These are phyloP conservation scores for Pipa parva DNA, from an alignment of 2,113 vertebrate genomes.

Conservation along the genomic window DNA sequence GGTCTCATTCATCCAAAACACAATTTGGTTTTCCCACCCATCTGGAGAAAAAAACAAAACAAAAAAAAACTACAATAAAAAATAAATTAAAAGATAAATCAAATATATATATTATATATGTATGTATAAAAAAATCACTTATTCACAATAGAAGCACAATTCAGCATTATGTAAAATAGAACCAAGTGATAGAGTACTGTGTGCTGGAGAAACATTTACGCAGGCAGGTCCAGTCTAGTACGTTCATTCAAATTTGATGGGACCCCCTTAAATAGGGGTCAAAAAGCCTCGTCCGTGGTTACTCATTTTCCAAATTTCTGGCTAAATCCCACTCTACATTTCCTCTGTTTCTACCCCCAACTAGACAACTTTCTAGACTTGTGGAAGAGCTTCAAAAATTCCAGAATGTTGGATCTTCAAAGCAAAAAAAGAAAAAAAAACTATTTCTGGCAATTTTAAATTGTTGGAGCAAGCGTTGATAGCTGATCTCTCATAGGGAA, in stretches of 20 bases:
- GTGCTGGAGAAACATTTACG: not conserved
- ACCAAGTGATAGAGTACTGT: conserved; percentile 6
- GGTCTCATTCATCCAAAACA: conserved; percentile 2
- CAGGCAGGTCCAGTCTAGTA: not conserved
- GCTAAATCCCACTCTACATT: not conserved
- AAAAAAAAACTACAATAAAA: conserved; percentile 59
- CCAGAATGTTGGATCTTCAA: not conserved
- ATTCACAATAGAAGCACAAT: conserved; percentile 53
- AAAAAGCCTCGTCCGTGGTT: not conserved
- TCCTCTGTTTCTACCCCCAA: not conserved
- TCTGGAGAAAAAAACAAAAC: not conserved
- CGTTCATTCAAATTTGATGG: not conserved
- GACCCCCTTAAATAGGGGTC: not conserved
- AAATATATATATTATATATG: conserved; percentile 45
- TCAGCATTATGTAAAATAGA: conserved; percentile 51
- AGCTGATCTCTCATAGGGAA: not conserved
- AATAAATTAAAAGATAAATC: conserved; percentile 66
- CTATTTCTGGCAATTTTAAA: not conserved
- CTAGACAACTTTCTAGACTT: not conserved
- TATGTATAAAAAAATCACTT: conserved; percentile 53
- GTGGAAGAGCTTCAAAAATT: not conserved
- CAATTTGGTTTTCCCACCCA: not conserved
- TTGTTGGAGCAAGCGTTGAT: not conserved
- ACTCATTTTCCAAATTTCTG: not conserved
- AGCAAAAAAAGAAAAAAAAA: not conserved